Conservation (phyloP, 1,140 invertebrate species). For the Oedothorax gibbosus region DNA sequence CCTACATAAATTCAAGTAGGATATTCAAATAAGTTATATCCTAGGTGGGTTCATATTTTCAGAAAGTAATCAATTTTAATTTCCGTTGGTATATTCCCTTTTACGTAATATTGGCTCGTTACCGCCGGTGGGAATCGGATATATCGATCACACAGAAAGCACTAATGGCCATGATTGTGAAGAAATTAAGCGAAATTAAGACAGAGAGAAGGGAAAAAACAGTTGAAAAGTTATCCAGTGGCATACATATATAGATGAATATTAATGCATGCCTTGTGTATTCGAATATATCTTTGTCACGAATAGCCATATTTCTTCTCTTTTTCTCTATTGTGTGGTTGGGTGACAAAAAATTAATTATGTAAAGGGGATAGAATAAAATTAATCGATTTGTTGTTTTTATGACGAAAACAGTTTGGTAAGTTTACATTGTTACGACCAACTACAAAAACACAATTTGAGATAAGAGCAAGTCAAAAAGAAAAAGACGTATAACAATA, state of each 20-base stretch:
- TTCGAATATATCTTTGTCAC: constrained; percentile 12
- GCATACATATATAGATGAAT: constrained; percentile 4
- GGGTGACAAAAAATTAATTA: too few relatives aligned
- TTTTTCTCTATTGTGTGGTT: too few relatives aligned
- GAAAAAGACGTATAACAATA: too few relatives aligned
- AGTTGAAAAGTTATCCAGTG: neutral
- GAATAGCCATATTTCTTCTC: neutral
- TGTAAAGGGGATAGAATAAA: too few relatives aligned
- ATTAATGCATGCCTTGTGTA: neutral
- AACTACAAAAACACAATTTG: too few relatives aligned
- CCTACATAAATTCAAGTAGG: too few relatives aligned
- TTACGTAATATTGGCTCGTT: constrained; percentile 29
- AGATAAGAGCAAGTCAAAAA: too few relatives aligned
- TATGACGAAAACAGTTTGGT: too few relatives aligned
- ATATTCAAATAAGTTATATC: too few relatives aligned
- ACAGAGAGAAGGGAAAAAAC: neutral
- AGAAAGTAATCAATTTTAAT: constrained; percentile 55
- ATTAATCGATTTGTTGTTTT: too few relatives aligned
- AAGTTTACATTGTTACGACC: too few relatives aligned
- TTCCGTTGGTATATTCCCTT: constrained; percentile 16
- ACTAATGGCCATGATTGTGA: constrained; percentile 32
- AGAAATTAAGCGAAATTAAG: constrained; percentile 51
- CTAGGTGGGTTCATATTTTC: constrained; percentile 42
- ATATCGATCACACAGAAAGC: constrained; percentile 39
- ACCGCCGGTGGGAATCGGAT: constrained; percentile 15